Evolutionary conservation across 2,113 vertebrate genomes (phyloP), one percentile per base, ranked within the genome.

Genomic region (Gadus chalcogrammus): DNA sequence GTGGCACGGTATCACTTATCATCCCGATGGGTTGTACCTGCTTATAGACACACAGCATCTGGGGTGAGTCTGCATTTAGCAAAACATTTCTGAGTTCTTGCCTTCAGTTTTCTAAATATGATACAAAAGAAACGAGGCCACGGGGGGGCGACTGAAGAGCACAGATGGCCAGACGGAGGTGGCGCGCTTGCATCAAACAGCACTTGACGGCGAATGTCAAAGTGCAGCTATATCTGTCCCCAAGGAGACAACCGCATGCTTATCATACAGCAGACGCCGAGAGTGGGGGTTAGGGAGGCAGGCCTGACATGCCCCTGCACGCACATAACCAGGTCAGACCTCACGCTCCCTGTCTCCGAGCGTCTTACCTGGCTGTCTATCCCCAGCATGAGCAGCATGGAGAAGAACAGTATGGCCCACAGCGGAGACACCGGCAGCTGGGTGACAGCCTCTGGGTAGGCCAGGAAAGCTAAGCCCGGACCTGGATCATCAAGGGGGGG

Each of bases 381-480:
- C 78, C 97, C 97, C 17, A 99, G 90, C 97, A 99, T 99, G 68
- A 99, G 93, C 80, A 99, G 87, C 97, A 99, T 99, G 69, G 97
- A 99, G 92, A 99, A 99, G 93, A 99, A 99, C 48, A 99, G 93
- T 73, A 98, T 92, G 81, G 97, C 95, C 97, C 97, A 99, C 69
- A 99, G 82, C 0, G 97, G 97, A 71, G 97, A 99, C 74, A 99
- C 86, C 2, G 97, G 97, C 84, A 99, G 84, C 89, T 99, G 95
- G 15, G 97, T 98, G 84, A 99, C 97, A 0, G 97, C 97, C 85
- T 99, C 95, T 0, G 97, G 97, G 77, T 99, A 99, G 0, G 97
- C 97, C 82, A 99, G 91, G 70, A 99, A 99, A 0, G 97, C 97
- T 89, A 99, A 91, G 15, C 97, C 97, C 0, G 97, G 97, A 79